Evolutionary conservation across 2,888 invertebrate species (phyloP).

Genomic region (Ormyrus pomaceus): DNA sequence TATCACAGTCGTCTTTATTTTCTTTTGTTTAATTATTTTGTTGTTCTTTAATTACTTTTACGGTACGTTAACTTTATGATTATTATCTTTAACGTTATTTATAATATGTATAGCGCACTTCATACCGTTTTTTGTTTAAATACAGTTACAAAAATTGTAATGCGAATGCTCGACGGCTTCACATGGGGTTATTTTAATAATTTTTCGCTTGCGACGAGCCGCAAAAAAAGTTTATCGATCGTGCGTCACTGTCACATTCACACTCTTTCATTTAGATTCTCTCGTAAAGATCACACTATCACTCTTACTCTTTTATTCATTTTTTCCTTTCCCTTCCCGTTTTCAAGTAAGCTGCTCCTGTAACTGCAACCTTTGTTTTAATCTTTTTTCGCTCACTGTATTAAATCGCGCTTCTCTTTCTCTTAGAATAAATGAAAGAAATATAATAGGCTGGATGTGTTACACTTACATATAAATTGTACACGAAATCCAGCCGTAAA

Average conservation of each 20-base stretch:
- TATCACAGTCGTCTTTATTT: slow-evolving; percentile 75
- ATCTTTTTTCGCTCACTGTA: slow-evolving; percentile 52
- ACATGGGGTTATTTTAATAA: slow-evolving; percentile 51
- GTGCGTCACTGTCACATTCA: slow-evolving; percentile 43
- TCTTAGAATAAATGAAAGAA: slow-evolving; percentile 47
- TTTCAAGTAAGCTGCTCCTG: slow-evolving; percentile 64
- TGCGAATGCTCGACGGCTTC: slow-evolving; percentile 57
- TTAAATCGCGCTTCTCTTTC: slow-evolving; percentile 51
- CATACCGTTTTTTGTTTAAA: slow-evolving; percentile 60
- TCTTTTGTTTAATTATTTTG: slow-evolving; percentile 61
- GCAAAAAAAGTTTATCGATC: slow-evolving; percentile 52
- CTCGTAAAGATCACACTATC: slow-evolving; percentile 39
- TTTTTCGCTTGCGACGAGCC: slow-evolving; percentile 50
- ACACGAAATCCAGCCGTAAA: slow-evolving; percentile 47
- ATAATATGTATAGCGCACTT: slow-evolving; percentile 69
- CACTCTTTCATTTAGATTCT: slow-evolving; percentile 45
- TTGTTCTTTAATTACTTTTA: slow-evolving; percentile 65
- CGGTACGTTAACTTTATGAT: slow-evolving; percentile 71
- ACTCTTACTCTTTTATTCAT: slow-evolving; percentile 46
- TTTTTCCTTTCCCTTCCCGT: slow-evolving; percentile 54
- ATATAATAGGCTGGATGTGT: slow-evolving; percentile 39
- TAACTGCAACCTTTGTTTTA: slow-evolving; percentile 73
- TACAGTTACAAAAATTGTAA: slow-evolving; percentile 65
- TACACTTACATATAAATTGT: slow-evolving; percentile 26
- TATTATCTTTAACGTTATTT: slow-evolving; percentile 71